Percentiles rank a stretch among this genome's conserved stretches.
These are phyloP conservation scores for Antennarius striatus DNA, from an alignment of 2,113 vertebrate species.

Conservation along the genomic window DNA sequence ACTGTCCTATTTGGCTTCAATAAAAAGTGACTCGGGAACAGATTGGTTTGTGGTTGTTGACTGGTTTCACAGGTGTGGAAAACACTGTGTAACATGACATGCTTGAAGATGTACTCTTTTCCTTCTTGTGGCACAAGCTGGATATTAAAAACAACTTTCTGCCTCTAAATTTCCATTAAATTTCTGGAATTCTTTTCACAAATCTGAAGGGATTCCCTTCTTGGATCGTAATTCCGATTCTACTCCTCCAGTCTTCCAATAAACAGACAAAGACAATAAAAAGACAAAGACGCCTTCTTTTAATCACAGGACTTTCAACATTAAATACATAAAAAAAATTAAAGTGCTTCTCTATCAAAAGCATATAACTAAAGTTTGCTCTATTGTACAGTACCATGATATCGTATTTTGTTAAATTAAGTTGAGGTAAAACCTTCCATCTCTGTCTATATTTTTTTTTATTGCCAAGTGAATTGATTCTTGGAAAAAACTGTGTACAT, in stretches of 20 bases:
- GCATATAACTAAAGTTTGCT: slow-evolving; percentile 17
- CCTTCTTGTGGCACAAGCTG: neutral
- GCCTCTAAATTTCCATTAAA: too few relatives aligned
- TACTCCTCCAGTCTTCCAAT: neutral
- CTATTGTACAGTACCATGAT: slow-evolving; percentile 23
- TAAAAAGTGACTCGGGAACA: slow-evolving; percentile 26
- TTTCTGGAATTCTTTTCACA: too few relatives aligned
- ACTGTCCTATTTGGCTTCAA: slow-evolving; percentile 35
- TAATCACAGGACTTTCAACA: slow-evolving; percentile 40
- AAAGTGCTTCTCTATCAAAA: slow-evolving; percentile 48
- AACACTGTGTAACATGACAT: neutral
- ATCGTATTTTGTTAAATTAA: slow-evolving; percentile 5
- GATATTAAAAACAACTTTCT: too few relatives aligned
- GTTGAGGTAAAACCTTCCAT: neutral
- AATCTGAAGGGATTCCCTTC: too few relatives aligned
- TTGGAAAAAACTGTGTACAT: too few relatives aligned
- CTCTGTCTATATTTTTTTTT: neutral
- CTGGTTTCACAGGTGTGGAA: slow-evolving; percentile 33
- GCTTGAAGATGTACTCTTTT: slow-evolving; percentile 4
- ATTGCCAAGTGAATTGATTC: neutral
- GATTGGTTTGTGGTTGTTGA: slow-evolving; percentile 47
- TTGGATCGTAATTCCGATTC: too few relatives aligned
- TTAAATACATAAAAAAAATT: slow-evolving; percentile 28
- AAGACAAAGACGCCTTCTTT: slow-evolving; percentile 13
- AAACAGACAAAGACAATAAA: slow-evolving; percentile 16